Evolutionary conservation across 2,888 invertebrate species (phyloP), one percentile per base, ranked within the genome.

Genomic region (Strigamia maritima): DNA sequence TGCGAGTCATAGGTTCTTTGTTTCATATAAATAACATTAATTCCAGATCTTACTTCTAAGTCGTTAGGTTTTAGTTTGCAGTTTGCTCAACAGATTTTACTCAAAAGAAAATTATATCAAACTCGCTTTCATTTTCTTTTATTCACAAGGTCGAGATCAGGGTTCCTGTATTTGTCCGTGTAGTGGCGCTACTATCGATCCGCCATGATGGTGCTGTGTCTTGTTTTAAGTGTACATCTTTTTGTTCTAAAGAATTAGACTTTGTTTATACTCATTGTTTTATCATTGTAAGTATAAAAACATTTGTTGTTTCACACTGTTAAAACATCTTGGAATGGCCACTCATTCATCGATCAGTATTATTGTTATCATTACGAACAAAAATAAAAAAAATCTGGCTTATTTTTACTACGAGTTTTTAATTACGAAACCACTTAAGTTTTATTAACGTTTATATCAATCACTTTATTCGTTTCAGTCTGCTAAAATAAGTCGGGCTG

Each of bases 401-500:
- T 44, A 44, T 44, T 44, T 44, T 44, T 44, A 44, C n/a, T 16
- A 12, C 3, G 44, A 35, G 44, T n/a, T 3, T 44, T 44, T 44
- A 44, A 1, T 60, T 60, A n/a, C n/a, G n/a, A n/a, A n/a, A n/a
- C n/a, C n/a, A n/a, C n/a, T n/a, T n/a, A n/a, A n/a, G n/a, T n/a
- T 19, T 19, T 60, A 75, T n/a, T 26, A 8, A 75, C 40, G 24
- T 31, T 35, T 28, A 7, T 12, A n/a, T n/a, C n/a, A n/a, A 24
- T 75, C 14, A 75, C 24, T 75, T 75, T n/a, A 35, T 16, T 19
- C 75, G 14, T 75, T 26, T 2, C n/a, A 87, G 83, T 84, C 89
- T 89, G 83, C 87, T 86, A 81, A 89, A 84, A 83, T 88, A 89
- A 85, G 87, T 86, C 8, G 89, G 99, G 1, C 99, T 99, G 88